Conservation (phyloP, 2,113 vertebrate genomes). For the Ageneiosus marmoratus region DNA sequence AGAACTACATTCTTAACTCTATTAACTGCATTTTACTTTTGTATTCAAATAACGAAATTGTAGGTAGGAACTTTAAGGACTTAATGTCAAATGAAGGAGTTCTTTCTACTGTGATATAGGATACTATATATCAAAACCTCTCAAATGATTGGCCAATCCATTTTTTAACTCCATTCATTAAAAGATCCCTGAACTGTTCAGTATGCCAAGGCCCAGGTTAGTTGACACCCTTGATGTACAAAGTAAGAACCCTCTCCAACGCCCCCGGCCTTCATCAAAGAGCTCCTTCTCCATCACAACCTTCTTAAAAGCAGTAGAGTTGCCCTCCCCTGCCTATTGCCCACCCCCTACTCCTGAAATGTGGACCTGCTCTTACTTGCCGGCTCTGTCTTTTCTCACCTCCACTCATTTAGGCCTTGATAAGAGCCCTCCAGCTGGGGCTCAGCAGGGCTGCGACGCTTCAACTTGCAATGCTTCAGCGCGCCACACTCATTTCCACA, state of each 20-base stretch:
- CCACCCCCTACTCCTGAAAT: conserved; percentile 24
- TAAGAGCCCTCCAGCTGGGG: conserved; percentile 55
- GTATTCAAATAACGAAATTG: neutral
- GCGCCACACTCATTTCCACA: conserved; percentile 32
- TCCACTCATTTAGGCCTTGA: conserved; percentile 59
- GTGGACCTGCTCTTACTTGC: conserved; percentile 45
- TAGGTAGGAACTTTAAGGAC: neutral
- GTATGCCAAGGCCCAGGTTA: conserved; percentile 17
- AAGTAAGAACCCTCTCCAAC: conserved; percentile 15
- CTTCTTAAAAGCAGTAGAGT: conserved; percentile 34
- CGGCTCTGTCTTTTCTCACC: conserved; percentile 61
- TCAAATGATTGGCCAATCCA: conserved; percentile 32
- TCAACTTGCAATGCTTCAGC: conserved; percentile 46
- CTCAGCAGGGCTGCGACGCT: conserved; percentile 52
- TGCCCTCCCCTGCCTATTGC: conserved; percentile 10
- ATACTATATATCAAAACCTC: conserved; percentile 39
- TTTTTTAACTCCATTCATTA: conserved; percentile 35
- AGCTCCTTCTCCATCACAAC: conserved; percentile 28
- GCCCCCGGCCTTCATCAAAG: conserved; percentile 28
- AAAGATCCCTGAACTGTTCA: conserved; percentile 16
- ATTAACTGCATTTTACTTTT: neutral
- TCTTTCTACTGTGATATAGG: conserved; percentile 20
- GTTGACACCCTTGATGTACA: conserved; percentile 41
- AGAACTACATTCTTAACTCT: neutral
- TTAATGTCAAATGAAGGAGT: conserved; percentile 5